phyloP scores from a whole-genome alignment of 2,113 vertebrate genomes.

The Phaethornis superciliosus region DNA sequence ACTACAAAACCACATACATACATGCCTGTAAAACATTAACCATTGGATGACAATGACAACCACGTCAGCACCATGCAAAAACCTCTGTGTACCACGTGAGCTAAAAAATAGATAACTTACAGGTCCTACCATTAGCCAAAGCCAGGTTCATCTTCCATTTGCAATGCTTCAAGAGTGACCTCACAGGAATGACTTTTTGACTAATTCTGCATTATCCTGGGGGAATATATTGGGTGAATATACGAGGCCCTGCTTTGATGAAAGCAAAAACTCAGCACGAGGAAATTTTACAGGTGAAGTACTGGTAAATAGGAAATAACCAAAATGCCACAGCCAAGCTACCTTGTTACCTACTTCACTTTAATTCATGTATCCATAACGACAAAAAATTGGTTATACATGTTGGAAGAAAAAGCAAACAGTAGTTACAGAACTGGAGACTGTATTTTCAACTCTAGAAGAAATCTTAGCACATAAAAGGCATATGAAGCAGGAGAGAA shows the following conservation, averaged over 20 bases:
- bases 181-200: not conserved
- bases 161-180: not conserved
- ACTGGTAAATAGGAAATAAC: not conserved
- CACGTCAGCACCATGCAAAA: not conserved
- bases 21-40: not conserved
- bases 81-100: not conserved
- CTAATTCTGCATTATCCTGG: not conserved
- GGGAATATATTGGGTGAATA: not conserved
- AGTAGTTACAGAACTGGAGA: not conserved
- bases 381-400: not conserved
- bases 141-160: not conserved
- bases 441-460: not conserved
- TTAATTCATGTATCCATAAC: not conserved
- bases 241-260: not conserved
- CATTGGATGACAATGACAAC: not conserved
- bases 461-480: not conserved
- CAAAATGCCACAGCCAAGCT: not conserved
- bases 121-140: not conserved
- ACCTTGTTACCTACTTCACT: not conserved
- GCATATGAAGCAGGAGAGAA: not conserved
- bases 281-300: not conserved
- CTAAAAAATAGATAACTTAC: not conserved
- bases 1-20: not conserved
- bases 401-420: not conserved
- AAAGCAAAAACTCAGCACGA: not conserved